phyloP scores from a whole-genome alignment of 1,140 invertebrate species.

The Drosophila ananassae region DNA sequence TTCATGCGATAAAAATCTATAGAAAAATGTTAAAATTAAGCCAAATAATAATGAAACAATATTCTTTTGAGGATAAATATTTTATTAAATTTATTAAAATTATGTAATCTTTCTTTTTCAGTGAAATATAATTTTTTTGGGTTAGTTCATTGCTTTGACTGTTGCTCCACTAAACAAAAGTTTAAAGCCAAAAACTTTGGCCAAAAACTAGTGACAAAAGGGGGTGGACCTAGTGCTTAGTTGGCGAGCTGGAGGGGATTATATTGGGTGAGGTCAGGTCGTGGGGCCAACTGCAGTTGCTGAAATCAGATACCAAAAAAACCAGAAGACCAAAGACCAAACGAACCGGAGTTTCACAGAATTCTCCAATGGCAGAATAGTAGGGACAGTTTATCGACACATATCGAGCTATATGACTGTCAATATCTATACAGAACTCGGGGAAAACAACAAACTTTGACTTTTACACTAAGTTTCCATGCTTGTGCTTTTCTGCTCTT shows the following conservation, averaged over 20 bases:
- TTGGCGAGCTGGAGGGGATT: neutral
- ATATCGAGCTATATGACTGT: constrained; percentile 50
- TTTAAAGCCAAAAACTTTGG: constrained; percentile 60
- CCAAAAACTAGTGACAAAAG: constrained; percentile 49
- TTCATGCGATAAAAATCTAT: neutral
- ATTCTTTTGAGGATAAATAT: neutral
- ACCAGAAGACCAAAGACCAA: constrained; percentile 44
- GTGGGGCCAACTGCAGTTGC: constrained; percentile 65
- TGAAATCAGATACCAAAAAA: constrained; percentile 57
- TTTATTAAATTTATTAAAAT: neutral
- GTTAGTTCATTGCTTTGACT: constrained; percentile 55
- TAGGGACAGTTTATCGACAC: constrained; percentile 54
- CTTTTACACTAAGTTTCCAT: constrained; percentile 9
- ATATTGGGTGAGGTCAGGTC: constrained; percentile 42
- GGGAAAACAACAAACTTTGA: constrained; percentile 49
- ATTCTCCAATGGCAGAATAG: constrained; percentile 2
- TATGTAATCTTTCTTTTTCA: constrained; percentile 14
- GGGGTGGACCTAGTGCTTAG: neutral
- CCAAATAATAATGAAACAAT: no score
- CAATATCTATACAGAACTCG: constrained; percentile 48
- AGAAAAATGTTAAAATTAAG: neutral
- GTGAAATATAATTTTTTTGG: constrained; percentile 66
- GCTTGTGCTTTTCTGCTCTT: constrained; percentile 21
- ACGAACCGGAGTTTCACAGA: constrained; percentile 9
- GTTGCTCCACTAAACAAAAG: constrained; percentile 64